Conservation (phyloP, 2,888 invertebrate species). For the Physocephala rufipes region DNA sequence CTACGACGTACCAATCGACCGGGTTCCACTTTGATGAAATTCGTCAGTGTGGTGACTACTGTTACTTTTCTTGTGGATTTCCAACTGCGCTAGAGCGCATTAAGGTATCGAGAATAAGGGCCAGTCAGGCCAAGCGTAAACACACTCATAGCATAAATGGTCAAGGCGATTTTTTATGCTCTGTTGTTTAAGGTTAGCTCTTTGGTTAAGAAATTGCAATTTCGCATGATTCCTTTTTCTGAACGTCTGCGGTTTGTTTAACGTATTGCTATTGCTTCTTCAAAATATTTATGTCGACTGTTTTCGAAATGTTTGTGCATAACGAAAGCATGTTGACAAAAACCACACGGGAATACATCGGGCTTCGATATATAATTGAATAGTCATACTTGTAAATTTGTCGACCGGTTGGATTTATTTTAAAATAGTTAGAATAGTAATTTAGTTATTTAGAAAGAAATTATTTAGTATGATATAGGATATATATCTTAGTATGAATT, state of each 20-base stretch:
- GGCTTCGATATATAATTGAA: no score
- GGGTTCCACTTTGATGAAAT: conserved; percentile 61
- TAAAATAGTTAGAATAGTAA: no score
- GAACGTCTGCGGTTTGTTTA: conserved; percentile 42
- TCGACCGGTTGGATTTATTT: no score
- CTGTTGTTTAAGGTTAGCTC: not conserved
- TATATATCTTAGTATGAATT: no score
- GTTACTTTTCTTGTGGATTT: conserved; percentile 48
- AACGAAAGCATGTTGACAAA: conserved; percentile 41
- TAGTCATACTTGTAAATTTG: conserved; percentile 5
- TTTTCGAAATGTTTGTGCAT: conserved; percentile 41
- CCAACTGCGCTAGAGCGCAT: conserved; percentile 35
- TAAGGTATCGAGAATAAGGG: not conserved
- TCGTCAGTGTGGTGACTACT: conserved; percentile 59
- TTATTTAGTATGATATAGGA: no score
- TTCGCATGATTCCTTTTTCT: not conserved
- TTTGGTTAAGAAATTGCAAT: not conserved
- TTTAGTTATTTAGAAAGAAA: no score
- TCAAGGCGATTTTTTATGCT: conserved; percentile 34
- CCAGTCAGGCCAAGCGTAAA: not conserved
- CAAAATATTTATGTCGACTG: conserved; percentile 47
- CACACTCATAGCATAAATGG: not conserved
- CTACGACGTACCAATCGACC: conserved; percentile 46
- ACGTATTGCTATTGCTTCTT: conserved; percentile 31
- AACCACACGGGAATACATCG: conserved; percentile 29